Percentiles rank a stretch among this genome's conserved stretches.
These are phyloP conservation scores for Ophioninae sp. DNA, from an alignment of 2,888 invertebrate species.

Conservation along the genomic window DNA sequence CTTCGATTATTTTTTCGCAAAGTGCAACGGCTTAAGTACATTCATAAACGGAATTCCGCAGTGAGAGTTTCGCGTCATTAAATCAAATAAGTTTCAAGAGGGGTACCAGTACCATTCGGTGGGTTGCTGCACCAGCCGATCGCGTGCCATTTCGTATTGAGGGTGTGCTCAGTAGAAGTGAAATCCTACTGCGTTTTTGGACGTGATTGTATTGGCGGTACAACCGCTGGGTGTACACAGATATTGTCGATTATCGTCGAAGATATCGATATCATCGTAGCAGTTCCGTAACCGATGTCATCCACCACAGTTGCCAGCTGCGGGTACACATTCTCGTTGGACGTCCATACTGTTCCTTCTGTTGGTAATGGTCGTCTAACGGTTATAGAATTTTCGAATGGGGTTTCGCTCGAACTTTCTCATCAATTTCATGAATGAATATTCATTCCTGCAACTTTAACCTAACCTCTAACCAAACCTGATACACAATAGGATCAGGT, in stretches of 20 bases:
- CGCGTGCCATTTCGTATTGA: background rate
- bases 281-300: conserved; percentile 27
- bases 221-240: conserved; percentile 1
- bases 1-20: background rate
- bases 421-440: background rate
- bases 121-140: background rate
- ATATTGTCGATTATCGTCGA: background rate
- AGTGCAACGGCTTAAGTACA: background rate
- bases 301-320: conserved; percentile 6
- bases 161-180: background rate
- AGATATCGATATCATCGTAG: conserved; percentile 43
- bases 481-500: too few relatives aligned
- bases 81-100: too few relatives aligned
- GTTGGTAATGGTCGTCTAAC: background rate
- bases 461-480: too few relatives aligned
- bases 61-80: too few relatives aligned
- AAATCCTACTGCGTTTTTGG: background rate
- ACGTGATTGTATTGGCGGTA: background rate
- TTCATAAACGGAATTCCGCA: too few relatives aligned
- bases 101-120: background rate
- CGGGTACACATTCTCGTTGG: background rate
- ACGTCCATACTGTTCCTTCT: background rate
- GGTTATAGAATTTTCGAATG: background rate
- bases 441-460: background rate
- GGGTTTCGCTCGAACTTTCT: too few relatives aligned